These are phyloP conservation scores for Characodon lateralis DNA, from an alignment of 2,797 vertebrate genomes.

Conservation along the genomic window DNA sequence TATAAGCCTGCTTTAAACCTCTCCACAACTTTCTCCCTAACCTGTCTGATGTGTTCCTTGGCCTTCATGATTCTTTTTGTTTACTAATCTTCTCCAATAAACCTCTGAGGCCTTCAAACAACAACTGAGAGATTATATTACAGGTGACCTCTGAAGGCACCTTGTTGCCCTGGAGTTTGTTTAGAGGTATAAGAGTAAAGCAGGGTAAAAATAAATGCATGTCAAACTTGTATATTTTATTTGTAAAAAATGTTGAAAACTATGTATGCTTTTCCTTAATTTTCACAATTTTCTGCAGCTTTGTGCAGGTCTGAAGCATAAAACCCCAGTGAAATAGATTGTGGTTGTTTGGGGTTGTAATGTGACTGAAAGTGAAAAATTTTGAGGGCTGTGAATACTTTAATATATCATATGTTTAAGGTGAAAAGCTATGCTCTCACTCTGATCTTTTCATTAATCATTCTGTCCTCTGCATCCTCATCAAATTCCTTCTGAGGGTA, in stretches of 20 bases:
- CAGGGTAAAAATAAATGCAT: no score
- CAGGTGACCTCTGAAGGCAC: background rate
- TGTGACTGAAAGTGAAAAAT: background rate
- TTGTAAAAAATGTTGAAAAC: no score
- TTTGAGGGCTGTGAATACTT: background rate
- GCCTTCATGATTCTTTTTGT: background rate
- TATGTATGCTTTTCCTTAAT: background rate
- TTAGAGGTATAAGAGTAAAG: background rate
- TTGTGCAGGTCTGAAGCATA: background rate
- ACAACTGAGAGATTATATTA: background rate
- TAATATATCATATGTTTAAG: background rate
- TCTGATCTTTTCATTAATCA: slow-evolving; percentile 96
- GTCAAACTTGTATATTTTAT: no score
- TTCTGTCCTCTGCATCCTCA: slow-evolving; percentile 91
- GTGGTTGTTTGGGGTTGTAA: background rate
- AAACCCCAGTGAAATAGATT: background rate
- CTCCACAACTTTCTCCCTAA: background rate
- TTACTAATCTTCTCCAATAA: background rate
- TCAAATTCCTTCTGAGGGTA: slow-evolving; percentile 98
- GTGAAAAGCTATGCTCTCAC: slow-evolving; percentile 79
- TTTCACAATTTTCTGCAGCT: background rate
- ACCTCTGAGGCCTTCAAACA: background rate
- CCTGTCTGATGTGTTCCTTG: background rate
- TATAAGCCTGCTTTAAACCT: no score
- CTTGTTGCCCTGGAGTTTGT: background rate